Evolutionary conservation across 2,888 invertebrate genomes (phyloP), one percentile per base, ranked within the genome.

Genomic region (Agapetus fuscipes): DNA sequence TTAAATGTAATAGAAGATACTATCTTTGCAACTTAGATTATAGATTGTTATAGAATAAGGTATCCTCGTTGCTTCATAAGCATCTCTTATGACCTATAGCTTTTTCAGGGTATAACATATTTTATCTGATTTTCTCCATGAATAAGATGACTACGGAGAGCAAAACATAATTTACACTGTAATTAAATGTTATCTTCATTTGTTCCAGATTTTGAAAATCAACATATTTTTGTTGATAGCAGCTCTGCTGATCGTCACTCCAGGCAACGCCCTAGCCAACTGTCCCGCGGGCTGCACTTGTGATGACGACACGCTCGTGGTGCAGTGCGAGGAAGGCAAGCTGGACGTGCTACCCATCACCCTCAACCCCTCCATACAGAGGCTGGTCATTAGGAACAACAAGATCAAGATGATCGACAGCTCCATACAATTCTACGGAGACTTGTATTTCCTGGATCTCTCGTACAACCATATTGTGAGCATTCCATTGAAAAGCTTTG

Each of bases 281-380:
- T 93, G 91, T 57, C 91, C 91, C n/a, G 75, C 66, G 46, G 85
- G 83, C 50, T 93, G 93, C 64, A 76, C 72, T 59, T 93, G 93
- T 68, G 85, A 91, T 64, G 91, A 93, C 57, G 88, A 88, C 49
- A 88, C 83, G 7, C 76, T 87, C 50, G 83, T 85, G 41, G 91
- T 90, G 33, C 80, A 80, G 50, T 93, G 91, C 64, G 80, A 86
- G 52, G 82, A 80, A 56, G 87, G 87, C 56, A 83, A 83, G 50
- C 72, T 93, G 45, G 89, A 89, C 64, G 87, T 89, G 37, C 76
- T 93, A 45, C 91, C 91, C 45, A 91, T 91, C 54, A 86, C 89
- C 2, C 70, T 93, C 48, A 93, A 93, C 66, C 94, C 94, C 27
- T 84, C 86, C 53, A 87, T 90, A 48, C 85, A 86, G 57, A 74